Evolutionary conservation across 2,113 vertebrate species (phyloP), one percentile per base, ranked within the genome.

Genomic region (Melospiza georgiana): DNA sequence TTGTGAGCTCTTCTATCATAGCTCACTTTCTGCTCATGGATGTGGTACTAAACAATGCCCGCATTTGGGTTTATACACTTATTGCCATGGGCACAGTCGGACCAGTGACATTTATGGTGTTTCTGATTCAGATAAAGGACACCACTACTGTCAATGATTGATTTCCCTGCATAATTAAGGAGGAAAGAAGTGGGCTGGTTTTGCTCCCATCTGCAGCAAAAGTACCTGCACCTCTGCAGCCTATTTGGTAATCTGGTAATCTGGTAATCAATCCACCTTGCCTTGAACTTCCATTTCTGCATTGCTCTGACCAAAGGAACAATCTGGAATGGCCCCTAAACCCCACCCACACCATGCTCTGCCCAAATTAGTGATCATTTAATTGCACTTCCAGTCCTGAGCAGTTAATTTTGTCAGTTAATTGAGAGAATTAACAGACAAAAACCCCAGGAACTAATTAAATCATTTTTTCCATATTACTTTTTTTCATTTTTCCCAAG

Each of bases 191-290:
- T 10, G 18, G 10, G 8, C 15, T 69, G 15, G 3, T 21, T 84
- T 35, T 11, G n/a, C 9, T 43, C 11, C 3, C 9, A 9, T 20
- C 65, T 28, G 11, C 0, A 33, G 44, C 13, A 68, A 30, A 0
- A 46, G 3, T 2, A 24, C 35, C 35, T 61, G 41, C 8, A 52
- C 35, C 33, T 41, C 15, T 28, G 37, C 3, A 31, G 1, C 9
- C 24, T 1, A 49, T 15, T 52, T 52, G 51, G 27, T 28, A 16
- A 52, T 52, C 2, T 52, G 51, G 27, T 30, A 18, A 30, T 54
- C 7, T 54, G 52, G 16, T 18, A 18, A 30, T 30, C n/a, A 18
- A 30, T 35, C 27, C 6, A 17, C 51, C 51, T 44, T 17, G 15
- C 54, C 28, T 25, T 66, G 5, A 84, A 51, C 15, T 16, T 82